Evolutionary conservation across 64 coral and sea anemone genomes (phyloP), one percentile per base, ranked within the genome.

Genomic region (Catalaphyllia jardinei): DNA sequence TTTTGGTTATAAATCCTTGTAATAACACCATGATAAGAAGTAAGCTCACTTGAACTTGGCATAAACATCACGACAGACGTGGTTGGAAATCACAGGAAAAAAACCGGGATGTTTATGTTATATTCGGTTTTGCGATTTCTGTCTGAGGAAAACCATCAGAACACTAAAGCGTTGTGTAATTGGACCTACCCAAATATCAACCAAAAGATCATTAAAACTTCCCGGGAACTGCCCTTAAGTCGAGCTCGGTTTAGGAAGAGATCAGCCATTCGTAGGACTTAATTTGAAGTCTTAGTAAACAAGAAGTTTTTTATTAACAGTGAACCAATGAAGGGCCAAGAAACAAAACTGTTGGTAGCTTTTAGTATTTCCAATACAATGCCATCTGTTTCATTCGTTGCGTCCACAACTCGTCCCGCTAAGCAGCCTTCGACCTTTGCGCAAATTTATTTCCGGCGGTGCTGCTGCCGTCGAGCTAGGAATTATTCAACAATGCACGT

Each of bases 371-470:
- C 22, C 29, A 33, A 71, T 24, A 13, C 7, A 77, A n/a, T 9
- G 75, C 62, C 31, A 39, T 35, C 31, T 65, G 60, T 85, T 49
- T 51, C 0, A 42, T 22, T 28, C 30, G 71, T 28, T 69, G 62
- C 29, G 17, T 28, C 39, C n/a, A 2, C 0, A 67, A 65, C 7
- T 63, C 30, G 60, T 65, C 60, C 51, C 28, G 77, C 51, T 14
- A 61, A 17, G 20, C 14, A 65, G 81, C 24, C 38, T 63, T 69
- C 65, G 65, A 69, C 22, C 65, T 27, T 69, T 85, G 39, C 22
- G 15, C 29, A 62, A 25, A 49, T 51, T 51, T n/a, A 71, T 85
- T 71, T 85, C 81, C 81, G 81, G 81, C 81, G 81, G 81, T 85
- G 80, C 62, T 7, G 42, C 42, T 4, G 42, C 42, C 42, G 61